Conservation (phyloP, 2,113 vertebrate species). For the Percina caprodes region DNA sequence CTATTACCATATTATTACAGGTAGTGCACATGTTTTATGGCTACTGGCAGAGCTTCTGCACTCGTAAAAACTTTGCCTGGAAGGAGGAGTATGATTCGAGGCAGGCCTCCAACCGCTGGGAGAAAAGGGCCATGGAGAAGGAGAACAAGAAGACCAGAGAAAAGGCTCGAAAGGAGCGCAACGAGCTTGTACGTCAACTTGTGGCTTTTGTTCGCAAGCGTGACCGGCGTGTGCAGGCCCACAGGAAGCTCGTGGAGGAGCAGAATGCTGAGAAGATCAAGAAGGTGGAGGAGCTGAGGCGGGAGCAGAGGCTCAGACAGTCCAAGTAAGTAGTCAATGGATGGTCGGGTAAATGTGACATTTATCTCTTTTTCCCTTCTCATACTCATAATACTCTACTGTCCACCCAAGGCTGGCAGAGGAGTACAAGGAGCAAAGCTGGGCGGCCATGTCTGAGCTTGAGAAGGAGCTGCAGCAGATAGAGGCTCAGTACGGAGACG, state of each 20-base stretch:
- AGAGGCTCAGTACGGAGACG: constrained; percentile 92
- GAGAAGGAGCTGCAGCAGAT: constrained; percentile 96
- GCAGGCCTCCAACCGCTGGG: constrained; percentile 96
- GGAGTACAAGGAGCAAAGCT: constrained; percentile 96
- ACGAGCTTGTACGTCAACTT: constrained; percentile 91
- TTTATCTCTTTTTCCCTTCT: neutral
- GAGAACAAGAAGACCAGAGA: constrained; percentile 96
- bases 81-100: constrained; percentile 96
- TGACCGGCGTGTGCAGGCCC: constrained; percentile 93
- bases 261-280: constrained; percentile 93
- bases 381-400: neutral
- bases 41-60: constrained; percentile 98
- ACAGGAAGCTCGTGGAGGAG: constrained; percentile 92
- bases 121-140: constrained; percentile 98
- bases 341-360: neutral
- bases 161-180: constrained; percentile 92
- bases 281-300: constrained; percentile 89
- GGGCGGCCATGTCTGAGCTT: constrained; percentile 91
- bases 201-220: constrained; percentile 94
- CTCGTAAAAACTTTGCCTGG: constrained; percentile 94
- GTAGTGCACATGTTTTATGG: constrained; percentile 96
- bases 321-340: constrained; percentile 86
- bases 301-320: constrained; percentile 91
- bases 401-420: constrained; percentile 86
- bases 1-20: constrained; percentile 71